Percentiles rank a stretch among this genome's conserved stretches.
Evolutionary conservation across 2,113 vertebrate genomes (phyloP).

Genomic region (Tupaia chinensis): DNA sequence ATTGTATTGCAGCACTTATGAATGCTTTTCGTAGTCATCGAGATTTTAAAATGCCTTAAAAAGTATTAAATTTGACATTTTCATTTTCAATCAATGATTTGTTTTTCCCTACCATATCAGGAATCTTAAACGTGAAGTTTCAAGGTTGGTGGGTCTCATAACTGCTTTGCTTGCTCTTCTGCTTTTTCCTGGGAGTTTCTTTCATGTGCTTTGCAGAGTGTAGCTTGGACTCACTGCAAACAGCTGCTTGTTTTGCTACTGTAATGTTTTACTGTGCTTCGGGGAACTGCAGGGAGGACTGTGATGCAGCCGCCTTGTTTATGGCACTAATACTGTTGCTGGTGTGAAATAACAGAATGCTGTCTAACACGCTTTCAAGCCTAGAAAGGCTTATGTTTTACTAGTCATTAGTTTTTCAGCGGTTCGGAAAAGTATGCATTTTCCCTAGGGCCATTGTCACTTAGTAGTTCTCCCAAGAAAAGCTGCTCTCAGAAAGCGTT

Average conservation of each 20-base stretch:
- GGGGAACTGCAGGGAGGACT: background rate
- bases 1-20: background rate
- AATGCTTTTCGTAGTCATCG: background rate
- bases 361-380: slow-evolving; percentile 26
- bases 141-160: slow-evolving; percentile 73
- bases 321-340: slow-evolving; percentile 51
- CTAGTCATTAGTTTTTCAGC: background rate
- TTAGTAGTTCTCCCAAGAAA: background rate
- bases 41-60: slow-evolving; percentile 5
- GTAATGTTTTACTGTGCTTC: background rate
- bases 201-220: background rate
- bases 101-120: slow-evolving; percentile 62
- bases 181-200: accelerated
- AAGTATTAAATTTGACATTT: background rate
- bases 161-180: slow-evolving; percentile 16
- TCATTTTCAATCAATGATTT: slow-evolving; percentile 56
- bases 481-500: background rate
- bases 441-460: background rate
- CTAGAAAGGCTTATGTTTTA: background rate
- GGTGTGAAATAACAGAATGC: slow-evolving; percentile 65
- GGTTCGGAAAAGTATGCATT: background rate
- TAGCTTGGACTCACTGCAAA: background rate
- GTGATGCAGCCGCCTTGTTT: background rate
- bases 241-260: background rate
- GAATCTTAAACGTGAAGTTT: slow-evolving; percentile 67